phyloP scores from a whole-genome alignment of 2,888 invertebrate genomes.

The Pardosa pseudoannulata region DNA sequence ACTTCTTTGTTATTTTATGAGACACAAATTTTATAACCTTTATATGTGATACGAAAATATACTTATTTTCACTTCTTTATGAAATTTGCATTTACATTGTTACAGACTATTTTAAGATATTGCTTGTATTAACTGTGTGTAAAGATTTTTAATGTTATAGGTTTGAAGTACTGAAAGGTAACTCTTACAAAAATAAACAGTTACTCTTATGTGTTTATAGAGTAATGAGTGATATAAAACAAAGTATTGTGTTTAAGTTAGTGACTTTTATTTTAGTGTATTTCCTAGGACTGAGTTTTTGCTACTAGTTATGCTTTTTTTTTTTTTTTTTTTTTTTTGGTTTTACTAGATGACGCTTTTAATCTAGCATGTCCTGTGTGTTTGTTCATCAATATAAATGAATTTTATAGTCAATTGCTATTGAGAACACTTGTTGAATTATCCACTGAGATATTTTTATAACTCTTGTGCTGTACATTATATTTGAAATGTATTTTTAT shows the following conservation, averaged over 20 bases:
- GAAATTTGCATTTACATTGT: no score
- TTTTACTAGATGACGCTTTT: not conserved
- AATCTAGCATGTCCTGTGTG: not conserved
- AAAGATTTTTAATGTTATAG: no score
- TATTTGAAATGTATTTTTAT: constrained; percentile 17
- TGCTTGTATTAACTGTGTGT: no score
- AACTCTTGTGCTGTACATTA: not conserved
- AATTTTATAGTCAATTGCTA: constrained; percentile 7
- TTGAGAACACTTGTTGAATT: constrained; percentile 1
- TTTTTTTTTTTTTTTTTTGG: no score
- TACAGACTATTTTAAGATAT: no score
- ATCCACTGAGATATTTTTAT: constrained; percentile 18
- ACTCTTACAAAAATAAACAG: no score
- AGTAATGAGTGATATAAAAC: not conserved
- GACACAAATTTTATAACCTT: no score
- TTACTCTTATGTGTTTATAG: no score
- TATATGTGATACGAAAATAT: no score
- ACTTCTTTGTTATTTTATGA: no score
- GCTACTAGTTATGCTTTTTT: not conserved
- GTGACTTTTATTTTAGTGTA: not conserved
- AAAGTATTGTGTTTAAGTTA: not conserved
- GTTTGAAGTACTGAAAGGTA: no score
- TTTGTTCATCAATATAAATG: not conserved
- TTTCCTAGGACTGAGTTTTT: not conserved
- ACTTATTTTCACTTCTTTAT: no score